Evolutionary conservation across 2,797 vertebrate species (phyloP).

Genomic region (Pseudomugil gertrudae): DNA sequence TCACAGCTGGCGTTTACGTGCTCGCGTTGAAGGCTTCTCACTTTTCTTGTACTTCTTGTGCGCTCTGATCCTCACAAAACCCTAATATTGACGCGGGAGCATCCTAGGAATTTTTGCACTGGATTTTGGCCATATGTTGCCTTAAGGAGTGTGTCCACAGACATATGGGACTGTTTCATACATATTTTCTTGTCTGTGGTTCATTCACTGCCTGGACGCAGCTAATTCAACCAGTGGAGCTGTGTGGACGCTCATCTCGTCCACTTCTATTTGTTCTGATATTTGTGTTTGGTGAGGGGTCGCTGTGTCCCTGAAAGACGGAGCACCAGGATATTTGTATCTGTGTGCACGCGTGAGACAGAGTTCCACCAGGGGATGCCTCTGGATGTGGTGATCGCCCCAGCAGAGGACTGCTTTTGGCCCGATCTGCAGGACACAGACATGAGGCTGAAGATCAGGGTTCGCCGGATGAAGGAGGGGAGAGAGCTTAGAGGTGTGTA

Average conservation of each 20-base stretch:
- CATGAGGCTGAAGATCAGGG: conserved; percentile 93
- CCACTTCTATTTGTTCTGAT: conserved; percentile 47
- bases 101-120: conserved; percentile 60
- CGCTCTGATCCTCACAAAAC: conserved; percentile 37
- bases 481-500: conserved; percentile 90
- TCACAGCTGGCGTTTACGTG: conserved; percentile 56
- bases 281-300: conserved; percentile 22
- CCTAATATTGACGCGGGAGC: conserved; percentile 43
- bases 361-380: conserved; percentile 81
- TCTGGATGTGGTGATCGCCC: conserved; percentile 87
- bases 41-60: conserved; percentile 28
- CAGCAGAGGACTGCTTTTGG: conserved; percentile 88
- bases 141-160: conserved; percentile 46
- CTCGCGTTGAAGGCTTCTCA: conserved; percentile 32
- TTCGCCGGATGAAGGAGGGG: conserved; percentile 90
- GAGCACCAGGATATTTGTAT: conserved; percentile 37
- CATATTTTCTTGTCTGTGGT: conserved; percentile 12
- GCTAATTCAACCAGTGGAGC: conserved; percentile 39
- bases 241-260: conserved; percentile 36
- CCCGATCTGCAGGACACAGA: conserved; percentile 85
- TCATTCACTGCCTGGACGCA: conserved; percentile 37
- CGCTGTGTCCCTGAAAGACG: conserved; percentile 40
- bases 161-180: conserved; percentile 60
- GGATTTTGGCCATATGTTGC: conserved; percentile 49
- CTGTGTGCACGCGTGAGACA: conserved; percentile 19